These are phyloP conservation scores for Saccostrea glomerata DNA, from an alignment of 1,140 invertebrate genomes.

Conservation along the genomic window DNA sequence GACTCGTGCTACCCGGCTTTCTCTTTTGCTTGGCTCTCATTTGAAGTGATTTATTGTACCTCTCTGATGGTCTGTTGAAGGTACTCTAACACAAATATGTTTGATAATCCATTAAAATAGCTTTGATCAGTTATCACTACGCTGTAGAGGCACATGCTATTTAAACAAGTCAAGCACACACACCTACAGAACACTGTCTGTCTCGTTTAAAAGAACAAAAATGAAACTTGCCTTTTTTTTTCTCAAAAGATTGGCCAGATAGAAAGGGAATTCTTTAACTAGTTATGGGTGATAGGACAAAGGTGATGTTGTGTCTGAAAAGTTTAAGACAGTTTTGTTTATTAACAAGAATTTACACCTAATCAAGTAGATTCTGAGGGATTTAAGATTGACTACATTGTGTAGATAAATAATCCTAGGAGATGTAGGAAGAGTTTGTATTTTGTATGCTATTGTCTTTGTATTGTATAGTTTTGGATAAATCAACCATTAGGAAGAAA, in stretches of 20 bases:
- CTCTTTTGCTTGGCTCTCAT: not conserved
- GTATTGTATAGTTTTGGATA: too few species aligned
- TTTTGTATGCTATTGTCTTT: too few species aligned
- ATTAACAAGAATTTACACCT: too few species aligned
- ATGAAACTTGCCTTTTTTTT: not conserved
- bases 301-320: constrained; percentile 14
- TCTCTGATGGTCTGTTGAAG: constrained; percentile 10
- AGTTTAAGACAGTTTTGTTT: not conserved
- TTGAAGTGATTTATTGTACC: constrained; percentile 27
- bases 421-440: too few species aligned
- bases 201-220: not conserved
- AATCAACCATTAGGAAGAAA: too few species aligned
- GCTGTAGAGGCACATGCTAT: not conserved
- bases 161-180: constrained; percentile 26
- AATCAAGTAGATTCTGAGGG: too few species aligned
- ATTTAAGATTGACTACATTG: too few species aligned
- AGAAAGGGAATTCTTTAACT: not conserved
- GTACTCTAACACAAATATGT: constrained; percentile 31
- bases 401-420: too few species aligned
- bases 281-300: constrained; percentile 5
- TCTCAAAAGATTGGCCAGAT: not conserved
- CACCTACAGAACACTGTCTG: not conserved
- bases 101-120: constrained; percentile 26
- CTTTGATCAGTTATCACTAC: constrained; percentile 34
- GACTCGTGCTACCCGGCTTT: not conserved